Evolutionary conservation across 2,888 invertebrate species (phyloP), one percentile per base, ranked within the genome.

Genomic region (Amiota minor): DNA sequence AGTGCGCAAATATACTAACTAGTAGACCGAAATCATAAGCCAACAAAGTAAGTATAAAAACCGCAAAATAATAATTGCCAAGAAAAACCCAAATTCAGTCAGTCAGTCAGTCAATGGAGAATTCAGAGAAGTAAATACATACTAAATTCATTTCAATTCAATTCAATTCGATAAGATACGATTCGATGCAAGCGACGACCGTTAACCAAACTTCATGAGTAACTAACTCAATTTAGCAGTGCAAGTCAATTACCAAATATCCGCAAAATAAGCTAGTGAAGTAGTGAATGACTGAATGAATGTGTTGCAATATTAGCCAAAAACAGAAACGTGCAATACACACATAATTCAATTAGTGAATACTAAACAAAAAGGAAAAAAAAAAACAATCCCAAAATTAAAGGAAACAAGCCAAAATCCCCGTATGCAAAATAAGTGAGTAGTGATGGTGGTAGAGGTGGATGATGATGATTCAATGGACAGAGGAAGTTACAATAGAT

Each of bases 291-390:
- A 4, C 2, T 35, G 46, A 68, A 72, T 70, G 20, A 72, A 72
- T 69, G 55, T 64, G 75, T 76, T 75, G 79, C 74, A 78, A 71
- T 46, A 72, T 71, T 59, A 46, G 55, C 49, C 47, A 71, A 69
- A 64, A 64, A 70, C 71, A 72, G 65, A 79, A 81, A 77, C 75
- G 80, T 85, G 85, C 83, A 82, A 79, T 83, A 35, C 35, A 35
- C 35, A 35, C 35, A 85, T 85, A 80, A 82, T 83, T 85, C 85
- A 83, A 82, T 82, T 84, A 83, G 82, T 76, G 55, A 20, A 56
- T 45, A 56, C 67, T 76, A 65, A 50, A 16, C 62, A 65, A 76
- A 71, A 55, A 77, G n/a, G n/a, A n/a, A n/a, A n/a, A 9, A 12
- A 18, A 61, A 23, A 61, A 50, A 50, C 0, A 16, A 46, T 16